A percentile compares a stretch with the other conserved stretches of the same genome.
Conservation (phyloP, 2,888 invertebrate species). For the Idaea biselata region DNA sequence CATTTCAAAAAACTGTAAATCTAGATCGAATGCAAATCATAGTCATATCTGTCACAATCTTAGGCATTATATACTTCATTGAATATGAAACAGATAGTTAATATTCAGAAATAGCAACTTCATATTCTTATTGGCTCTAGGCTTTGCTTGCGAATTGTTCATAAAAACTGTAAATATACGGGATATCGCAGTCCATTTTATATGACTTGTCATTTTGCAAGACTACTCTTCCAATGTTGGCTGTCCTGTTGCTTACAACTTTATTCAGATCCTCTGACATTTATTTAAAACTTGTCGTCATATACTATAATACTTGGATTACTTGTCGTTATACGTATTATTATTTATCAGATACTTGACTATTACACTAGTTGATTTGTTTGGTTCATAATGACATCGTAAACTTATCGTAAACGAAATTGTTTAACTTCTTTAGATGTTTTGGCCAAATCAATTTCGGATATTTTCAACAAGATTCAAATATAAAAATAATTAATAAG, state of each 20-base stretch:
- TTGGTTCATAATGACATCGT: no score
- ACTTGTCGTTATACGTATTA: no score
- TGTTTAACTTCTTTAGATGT: no score
- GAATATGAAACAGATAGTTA: constrained; percentile 29
- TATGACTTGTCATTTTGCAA: not conserved
- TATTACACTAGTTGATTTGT: no score
- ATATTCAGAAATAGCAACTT: constrained; percentile 15
- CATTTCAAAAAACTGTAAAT: not conserved
- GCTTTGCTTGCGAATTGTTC: not conserved
- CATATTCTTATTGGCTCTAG: constrained; percentile 10
- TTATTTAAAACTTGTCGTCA: no score
- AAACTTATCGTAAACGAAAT: no score
- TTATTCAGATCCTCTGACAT: no score
- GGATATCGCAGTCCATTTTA: not conserved
- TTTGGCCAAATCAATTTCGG: no score
- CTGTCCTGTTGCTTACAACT: not conserved
- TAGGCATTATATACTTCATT: constrained; percentile 20
- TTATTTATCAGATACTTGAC: no score
- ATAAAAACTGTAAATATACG: not conserved
- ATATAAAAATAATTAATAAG: no score
- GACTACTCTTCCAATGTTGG: not conserved
- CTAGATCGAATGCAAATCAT: not conserved
- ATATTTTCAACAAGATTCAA: no score
- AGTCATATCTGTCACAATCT: constrained; percentile 17
- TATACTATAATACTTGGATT: no score